Conservation (phyloP, 2,113 vertebrate genomes). For the Plectropomus leopardus region DNA sequence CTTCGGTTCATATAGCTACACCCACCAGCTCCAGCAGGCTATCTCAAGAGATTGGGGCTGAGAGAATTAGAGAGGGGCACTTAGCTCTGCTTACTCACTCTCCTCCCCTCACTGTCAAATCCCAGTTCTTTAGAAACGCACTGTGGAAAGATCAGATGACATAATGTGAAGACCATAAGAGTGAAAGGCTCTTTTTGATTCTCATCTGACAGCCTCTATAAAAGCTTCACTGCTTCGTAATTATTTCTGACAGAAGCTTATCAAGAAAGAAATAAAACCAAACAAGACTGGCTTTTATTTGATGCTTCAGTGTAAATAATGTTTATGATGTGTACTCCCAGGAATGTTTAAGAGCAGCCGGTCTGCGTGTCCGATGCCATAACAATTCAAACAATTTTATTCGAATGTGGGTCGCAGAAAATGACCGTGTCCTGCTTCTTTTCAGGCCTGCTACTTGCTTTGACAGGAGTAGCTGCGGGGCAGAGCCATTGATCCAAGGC, state of each 20-base stretch:
- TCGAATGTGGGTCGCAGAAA: constrained; percentile 11
- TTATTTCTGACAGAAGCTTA: constrained; percentile 10
- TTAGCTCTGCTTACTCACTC: constrained; percentile 70
- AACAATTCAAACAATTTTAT: constrained; percentile 29
- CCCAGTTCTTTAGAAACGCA: constrained; percentile 50
- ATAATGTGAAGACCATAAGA: constrained; percentile 43
- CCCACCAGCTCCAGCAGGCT: constrained; percentile 60
- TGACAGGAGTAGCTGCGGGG: constrained; percentile 67
- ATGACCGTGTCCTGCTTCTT: constrained; percentile 39
- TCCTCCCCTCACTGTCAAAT: constrained; percentile 55
- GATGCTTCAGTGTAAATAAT: constrained; percentile 6
- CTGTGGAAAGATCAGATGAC: constrained; percentile 65
- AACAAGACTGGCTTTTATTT: constrained; percentile 2
- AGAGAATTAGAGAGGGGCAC: constrained; percentile 73
- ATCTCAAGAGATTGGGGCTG: constrained; percentile 68
- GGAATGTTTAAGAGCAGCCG: background rate
- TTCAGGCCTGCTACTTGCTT: constrained; percentile 39
- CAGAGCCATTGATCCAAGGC: constrained; percentile 69
- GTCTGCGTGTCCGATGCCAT: background rate
- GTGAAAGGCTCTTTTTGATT: constrained; percentile 34
- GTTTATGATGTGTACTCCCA: background rate
- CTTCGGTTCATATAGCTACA: constrained; percentile 58
- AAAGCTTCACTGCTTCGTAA: constrained; percentile 26
- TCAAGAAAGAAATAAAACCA: background rate
- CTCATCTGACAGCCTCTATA: constrained; percentile 42